Evolutionary conservation across 2,797 vertebrate species (phyloP), one percentile per base, ranked within the genome.

Genomic region (Fistularia commersonii): DNA sequence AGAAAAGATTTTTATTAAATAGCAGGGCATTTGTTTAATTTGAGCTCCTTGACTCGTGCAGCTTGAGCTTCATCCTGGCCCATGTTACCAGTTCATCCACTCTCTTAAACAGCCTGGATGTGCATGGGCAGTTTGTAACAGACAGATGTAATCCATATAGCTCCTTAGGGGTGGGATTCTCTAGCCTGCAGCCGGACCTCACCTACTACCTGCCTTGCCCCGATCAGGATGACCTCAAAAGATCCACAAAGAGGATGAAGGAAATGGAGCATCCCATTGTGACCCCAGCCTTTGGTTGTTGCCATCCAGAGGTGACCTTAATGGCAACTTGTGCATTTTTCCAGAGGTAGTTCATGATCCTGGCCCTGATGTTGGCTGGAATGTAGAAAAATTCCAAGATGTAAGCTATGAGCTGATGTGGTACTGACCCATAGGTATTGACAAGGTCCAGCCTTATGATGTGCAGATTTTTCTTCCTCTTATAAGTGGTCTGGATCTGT

Each of bases 1-100:
- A n/a, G n/a, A n/a, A n/a, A n/a, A n/a, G n/a, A n/a, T n/a, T n/a
- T n/a, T n/a, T n/a, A n/a, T n/a, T n/a, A n/a, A n/a, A n/a, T n/a
- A n/a, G n/a, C n/a, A n/a, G n/a, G n/a, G n/a, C n/a, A n/a, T n/a
- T n/a, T n/a, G n/a, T n/a, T n/a, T n/a, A n/a, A n/a, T n/a, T n/a
- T n/a, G n/a, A n/a, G 15, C 14, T 45, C 43, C 43, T 45, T 45
- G 43, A 45, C 43, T 31, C 31, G 6, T 45, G 43, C 10, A 23
- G 43, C 43, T 45, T 45, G 43, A 45, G 7, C 43, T 45, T 45
- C 43, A 23, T 45, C 43, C 43, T 45, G 15, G 43, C 43, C 43
- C 15, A 45, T 4, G 15, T 31, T 5, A 45, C 31, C 43, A 45
- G 31, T 14, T 45, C 8, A 11, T 45, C 43, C 7, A 32, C 5